Evolutionary conservation across 2,797 vertebrate species (phyloP).

Genomic region (Vireo griseus): DNA sequence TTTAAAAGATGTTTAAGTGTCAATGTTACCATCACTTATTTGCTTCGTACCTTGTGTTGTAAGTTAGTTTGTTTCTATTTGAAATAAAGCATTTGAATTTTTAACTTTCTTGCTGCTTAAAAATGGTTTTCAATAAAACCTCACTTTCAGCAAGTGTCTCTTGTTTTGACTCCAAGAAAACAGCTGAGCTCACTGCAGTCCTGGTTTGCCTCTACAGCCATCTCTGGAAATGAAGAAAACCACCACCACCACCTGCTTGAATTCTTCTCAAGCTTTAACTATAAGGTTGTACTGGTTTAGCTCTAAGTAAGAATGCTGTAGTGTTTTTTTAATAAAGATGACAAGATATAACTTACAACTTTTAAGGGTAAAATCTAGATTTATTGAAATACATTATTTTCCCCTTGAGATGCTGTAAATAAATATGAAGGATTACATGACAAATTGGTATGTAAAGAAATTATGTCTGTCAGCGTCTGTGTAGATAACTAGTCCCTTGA

Average conservation of each 20-base stretch:
- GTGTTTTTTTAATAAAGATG: not conserved
- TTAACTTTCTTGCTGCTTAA: constrained; percentile 57
- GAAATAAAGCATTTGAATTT: constrained; percentile 50
- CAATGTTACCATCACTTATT: constrained; percentile 13
- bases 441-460: not conserved
- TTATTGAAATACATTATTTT: constrained; percentile 27
- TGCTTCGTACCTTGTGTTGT: not conserved
- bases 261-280: not conserved
- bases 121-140: constrained; percentile 75
- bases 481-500: not conserved
- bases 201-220: not conserved
- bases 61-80: constrained; percentile 42
- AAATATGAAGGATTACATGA: not conserved
- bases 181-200: not conserved
- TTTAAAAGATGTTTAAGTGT: constrained; percentile 49
- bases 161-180: not conserved
- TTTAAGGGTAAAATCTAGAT: not conserved
- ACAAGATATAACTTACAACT: not conserved
- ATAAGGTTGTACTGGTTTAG: not conserved
- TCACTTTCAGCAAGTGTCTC: constrained; percentile 22
- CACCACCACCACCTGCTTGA: not conserved
- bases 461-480: not conserved
- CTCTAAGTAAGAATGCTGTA: not conserved
- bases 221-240: not conserved
- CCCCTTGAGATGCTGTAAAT: not conserved